Evolutionary conservation across 2,113 vertebrate genomes (phyloP).

Genomic region (Cyprinodon tularosa): DNA sequence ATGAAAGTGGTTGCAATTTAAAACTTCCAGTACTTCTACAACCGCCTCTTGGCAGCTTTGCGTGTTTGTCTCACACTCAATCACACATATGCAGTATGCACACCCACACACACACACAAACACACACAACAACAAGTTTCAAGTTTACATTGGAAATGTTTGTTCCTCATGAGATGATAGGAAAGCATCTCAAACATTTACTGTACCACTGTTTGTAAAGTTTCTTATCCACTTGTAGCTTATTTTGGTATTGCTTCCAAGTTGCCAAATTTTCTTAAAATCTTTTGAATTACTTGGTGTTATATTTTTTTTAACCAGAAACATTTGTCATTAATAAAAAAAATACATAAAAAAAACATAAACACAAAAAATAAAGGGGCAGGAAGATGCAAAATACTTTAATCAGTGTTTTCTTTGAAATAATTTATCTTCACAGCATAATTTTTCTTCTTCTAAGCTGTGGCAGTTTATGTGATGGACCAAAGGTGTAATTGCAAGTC

Average conservation of each 20-base stretch:
- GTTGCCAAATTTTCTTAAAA: not conserved
- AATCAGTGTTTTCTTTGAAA: not conserved
- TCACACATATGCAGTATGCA: conserved; percentile 13
- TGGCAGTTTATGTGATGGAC: too few species aligned
- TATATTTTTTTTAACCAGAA: too few species aligned
- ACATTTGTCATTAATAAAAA: not conserved
- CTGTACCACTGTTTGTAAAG: not conserved
- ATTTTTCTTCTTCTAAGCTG: not conserved
- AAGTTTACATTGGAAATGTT: not conserved
- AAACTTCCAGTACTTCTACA: conserved; percentile 57
- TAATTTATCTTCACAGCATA: not conserved
- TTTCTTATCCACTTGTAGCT: not conserved
- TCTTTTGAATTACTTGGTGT: too few species aligned
- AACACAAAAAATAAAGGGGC: too few species aligned
- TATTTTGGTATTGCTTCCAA: not conserved
- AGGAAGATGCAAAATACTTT: too few species aligned
- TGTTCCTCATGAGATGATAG: not conserved
- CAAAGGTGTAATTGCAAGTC: too few species aligned
- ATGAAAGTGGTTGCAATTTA: conserved; percentile 62
- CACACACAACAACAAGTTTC: not conserved
- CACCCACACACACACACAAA: conserved; percentile 12
- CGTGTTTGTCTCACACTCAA: conserved; percentile 55
- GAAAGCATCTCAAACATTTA: not conserved
- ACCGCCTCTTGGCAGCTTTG: conserved; percentile 55
- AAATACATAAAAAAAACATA: not conserved